These are phyloP conservation scores for Bubalus kerabau DNA, from an alignment of 2,113 vertebrate genomes.

Conservation along the genomic window DNA sequence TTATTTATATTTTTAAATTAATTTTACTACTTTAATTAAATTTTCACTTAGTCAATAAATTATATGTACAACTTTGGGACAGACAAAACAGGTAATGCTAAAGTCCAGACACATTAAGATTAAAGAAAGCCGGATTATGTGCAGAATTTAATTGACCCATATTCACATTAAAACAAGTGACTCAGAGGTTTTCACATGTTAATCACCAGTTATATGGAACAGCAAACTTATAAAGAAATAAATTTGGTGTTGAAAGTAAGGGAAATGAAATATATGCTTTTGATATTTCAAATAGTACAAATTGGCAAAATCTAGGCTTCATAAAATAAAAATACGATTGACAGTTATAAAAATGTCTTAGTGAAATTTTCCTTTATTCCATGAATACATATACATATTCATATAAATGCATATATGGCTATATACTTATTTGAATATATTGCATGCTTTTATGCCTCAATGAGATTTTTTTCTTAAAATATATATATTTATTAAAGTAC, in stretches of 20 bases:
- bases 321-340: not conserved
- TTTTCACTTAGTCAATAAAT: not conserved
- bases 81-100: not conserved
- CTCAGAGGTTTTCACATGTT: not conserved
- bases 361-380: not conserved
- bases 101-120: not conserved
- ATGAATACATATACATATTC: not conserved
- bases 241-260: not conserved
- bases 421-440: not conserved
- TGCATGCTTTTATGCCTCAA: not conserved
- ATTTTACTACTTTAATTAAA: not conserved
- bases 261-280: not conserved
- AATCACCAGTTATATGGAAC: not conserved
- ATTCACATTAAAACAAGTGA: not conserved
- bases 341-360: not conserved
- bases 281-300: not conserved
- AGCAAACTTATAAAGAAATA: not conserved
- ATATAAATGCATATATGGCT: not conserved
- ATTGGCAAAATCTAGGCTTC: not conserved
- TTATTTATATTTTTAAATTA: too few species aligned
- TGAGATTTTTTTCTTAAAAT: not conserved
- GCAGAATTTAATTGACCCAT: not conserved
- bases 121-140: not conserved
- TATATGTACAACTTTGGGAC: not conserved
- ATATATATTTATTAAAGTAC: not conserved